Evolutionary conservation across 2,113 vertebrate species (phyloP), one percentile per base, ranked within the genome.

Genomic region (Caloenas nicobarica): DNA sequence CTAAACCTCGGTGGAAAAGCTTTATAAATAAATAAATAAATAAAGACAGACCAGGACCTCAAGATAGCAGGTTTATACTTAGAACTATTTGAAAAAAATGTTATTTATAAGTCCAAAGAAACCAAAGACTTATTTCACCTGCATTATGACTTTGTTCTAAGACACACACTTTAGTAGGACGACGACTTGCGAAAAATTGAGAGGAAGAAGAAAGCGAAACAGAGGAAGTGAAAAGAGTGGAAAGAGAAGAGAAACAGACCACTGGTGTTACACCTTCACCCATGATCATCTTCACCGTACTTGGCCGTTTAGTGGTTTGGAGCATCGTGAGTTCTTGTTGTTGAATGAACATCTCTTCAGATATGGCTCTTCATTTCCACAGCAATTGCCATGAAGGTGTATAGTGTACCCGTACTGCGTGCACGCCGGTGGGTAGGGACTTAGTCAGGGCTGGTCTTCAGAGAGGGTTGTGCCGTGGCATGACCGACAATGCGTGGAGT

Each of bases 101-200:
- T 98, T 99, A 99, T 99, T 99, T 99, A 99, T 99, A 99, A 98
- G 98, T 99, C 98, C 99, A 99, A 99, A 99, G 99, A 99, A 99
- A 99, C 99, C 99, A 99, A 99, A 99, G 99, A 99, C 99, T 98
- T 98, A 98, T 98, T 98, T 99, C 98, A 98, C 98, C 98, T 99
- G 98, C 98, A 98, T 99, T 98, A 96, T 98, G 98, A 98, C 98
- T 99, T 98, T 98, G 97, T 98, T 99, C 95, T 97, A 97, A 98
- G 98, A 99, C 98, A 98, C 98, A 98, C 97, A 97, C 98, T 98
- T 98, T 97, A 98, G 98, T 98, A 97, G 98, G 98, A 98, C 71
- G 96, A 98, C 96, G 94, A 98, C 98, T 98, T 98, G 98, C 98
- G 98, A 98, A 98, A 93, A 94, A 78, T 8, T 33, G 81, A 94